These are phyloP conservation scores for Xyliphius kryptos DNA, from an alignment of 2,113 vertebrate species.

Conservation along the genomic window DNA sequence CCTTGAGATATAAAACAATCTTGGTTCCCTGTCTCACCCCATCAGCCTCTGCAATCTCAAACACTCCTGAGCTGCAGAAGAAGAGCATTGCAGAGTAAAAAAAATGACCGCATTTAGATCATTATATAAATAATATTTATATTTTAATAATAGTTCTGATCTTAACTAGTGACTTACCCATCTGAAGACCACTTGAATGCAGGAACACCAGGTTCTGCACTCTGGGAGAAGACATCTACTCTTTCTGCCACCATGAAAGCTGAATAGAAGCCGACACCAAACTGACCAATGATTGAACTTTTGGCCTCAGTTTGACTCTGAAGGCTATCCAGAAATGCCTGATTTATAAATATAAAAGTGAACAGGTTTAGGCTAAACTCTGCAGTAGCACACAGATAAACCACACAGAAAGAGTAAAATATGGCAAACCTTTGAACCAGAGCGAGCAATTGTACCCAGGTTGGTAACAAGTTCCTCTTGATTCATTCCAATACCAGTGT, in stretches of 20 bases:
- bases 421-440: conserved; percentile 84
- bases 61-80: conserved; percentile 77
- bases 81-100: conserved; percentile 50
- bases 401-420: not conserved
- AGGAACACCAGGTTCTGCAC: conserved; percentile 55
- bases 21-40: conserved; percentile 89
- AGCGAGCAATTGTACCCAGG: conserved; percentile 89
- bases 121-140: not conserved
- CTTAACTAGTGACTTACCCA: conserved; percentile 66
- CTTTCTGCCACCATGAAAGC: conserved; percentile 92
- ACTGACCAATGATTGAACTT: conserved; percentile 92
- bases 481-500: conserved; percentile 92
- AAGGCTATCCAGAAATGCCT: conserved; percentile 87
- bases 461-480: conserved; percentile 85
- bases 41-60: conserved; percentile 84
- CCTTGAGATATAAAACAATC: conserved; percentile 86
- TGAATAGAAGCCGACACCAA: conserved; percentile 95
- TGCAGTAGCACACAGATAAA: not conserved
- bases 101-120: not conserved
- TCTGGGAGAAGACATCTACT: conserved; percentile 84
- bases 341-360: not conserved
- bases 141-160: not conserved
- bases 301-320: conserved; percentile 82
- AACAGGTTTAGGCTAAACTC: not conserved
- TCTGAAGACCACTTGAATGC: conserved; percentile 92